Percentiles rank a stretch among this genome's conserved stretches.
These are phyloP conservation scores for Drosophila sturtevanti DNA, from an alignment of 1,140 invertebrate genomes.

Conservation along the genomic window DNA sequence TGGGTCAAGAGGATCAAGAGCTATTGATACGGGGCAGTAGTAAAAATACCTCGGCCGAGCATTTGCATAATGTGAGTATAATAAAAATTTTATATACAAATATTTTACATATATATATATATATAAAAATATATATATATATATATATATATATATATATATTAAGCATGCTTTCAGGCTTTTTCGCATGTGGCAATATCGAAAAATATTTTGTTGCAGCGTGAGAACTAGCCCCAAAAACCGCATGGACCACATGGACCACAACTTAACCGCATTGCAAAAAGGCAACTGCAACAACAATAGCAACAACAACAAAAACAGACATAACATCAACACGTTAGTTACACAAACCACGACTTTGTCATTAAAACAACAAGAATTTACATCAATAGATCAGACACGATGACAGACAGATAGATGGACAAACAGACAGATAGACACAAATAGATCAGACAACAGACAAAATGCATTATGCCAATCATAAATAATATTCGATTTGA, in stretches of 20 bases:
- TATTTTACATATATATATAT: background rate
- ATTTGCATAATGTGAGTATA: conserved; percentile 68
- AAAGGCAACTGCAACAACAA: conserved; percentile 3
- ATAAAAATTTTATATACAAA: too few species aligned
- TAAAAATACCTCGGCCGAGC: conserved; percentile 72
- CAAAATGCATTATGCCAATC: background rate
- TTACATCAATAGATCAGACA: conserved; percentile 1
- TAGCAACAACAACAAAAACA: background rate
- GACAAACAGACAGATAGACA: conserved; percentile 1
- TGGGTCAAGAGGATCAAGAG: conserved; percentile 82
- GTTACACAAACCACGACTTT: conserved; percentile 5
- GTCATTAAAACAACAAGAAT: conserved; percentile 7
- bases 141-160: background rate
- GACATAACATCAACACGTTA: background rate
- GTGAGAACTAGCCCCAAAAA: conserved; percentile 51
- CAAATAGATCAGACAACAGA: conserved; percentile 5
- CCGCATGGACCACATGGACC: conserved; percentile 9
- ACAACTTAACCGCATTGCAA: conserved; percentile 16
- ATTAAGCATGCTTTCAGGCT: background rate
- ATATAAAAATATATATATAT: background rate
- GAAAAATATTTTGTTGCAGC: conserved; percentile 20
- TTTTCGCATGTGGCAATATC: background rate
- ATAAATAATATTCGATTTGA: background rate
- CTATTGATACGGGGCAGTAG: conserved; percentile 68
- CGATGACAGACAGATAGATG: background rate